Percentiles rank a stretch among this genome's conserved stretches.
These are phyloP conservation scores for Hoplodrina blanda DNA, from an alignment of 2,888 invertebrate genomes.

Conservation along the genomic window DNA sequence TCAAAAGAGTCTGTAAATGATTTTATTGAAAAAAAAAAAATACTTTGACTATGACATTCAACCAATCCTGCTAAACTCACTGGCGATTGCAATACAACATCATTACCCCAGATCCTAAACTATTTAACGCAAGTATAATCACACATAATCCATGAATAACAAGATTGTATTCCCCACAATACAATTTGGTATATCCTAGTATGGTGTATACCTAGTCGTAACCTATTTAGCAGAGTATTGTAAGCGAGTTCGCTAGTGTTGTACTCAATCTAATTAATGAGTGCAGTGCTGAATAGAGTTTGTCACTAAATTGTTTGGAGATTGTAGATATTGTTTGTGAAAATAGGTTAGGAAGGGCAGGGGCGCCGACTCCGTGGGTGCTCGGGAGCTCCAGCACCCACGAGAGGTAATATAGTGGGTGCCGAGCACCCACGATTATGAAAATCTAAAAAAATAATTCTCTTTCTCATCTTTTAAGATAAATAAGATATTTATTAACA, in stretches of 20 bases:
- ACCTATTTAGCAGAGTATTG: slow-evolving; percentile 51
- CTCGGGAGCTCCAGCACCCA: too few relatives aligned
- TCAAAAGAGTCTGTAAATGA: neutral
- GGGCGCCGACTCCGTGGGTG: too few relatives aligned
- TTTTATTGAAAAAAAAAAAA: neutral
- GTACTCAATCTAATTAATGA: slow-evolving; percentile 54
- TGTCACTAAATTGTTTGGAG: slow-evolving; percentile 27
- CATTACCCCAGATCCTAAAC: neutral
- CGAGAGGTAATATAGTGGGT: too few relatives aligned
- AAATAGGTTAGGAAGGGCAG: slow-evolving; percentile 17
- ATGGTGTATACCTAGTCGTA: slow-evolving; percentile 25
- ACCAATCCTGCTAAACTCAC: neutral
- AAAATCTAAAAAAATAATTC: too few relatives aligned
- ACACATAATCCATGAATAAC: slow-evolving; percentile 22
- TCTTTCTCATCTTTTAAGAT: too few relatives aligned
- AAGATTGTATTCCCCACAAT: slow-evolving; percentile 30
- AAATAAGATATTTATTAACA: too few relatives aligned
- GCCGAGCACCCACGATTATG: too few relatives aligned
- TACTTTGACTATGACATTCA: neutral
- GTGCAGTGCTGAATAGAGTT: slow-evolving; percentile 57
- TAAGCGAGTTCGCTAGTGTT: slow-evolving; percentile 49
- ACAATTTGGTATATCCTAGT: slow-evolving; percentile 37
- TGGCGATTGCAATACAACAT: neutral
- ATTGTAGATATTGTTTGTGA: slow-evolving; percentile 36
- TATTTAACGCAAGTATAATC: slow-evolving; percentile 22